These are phyloP conservation scores for Heliconius cydno DNA, from an alignment of 2,888 invertebrate species.

Conservation along the genomic window DNA sequence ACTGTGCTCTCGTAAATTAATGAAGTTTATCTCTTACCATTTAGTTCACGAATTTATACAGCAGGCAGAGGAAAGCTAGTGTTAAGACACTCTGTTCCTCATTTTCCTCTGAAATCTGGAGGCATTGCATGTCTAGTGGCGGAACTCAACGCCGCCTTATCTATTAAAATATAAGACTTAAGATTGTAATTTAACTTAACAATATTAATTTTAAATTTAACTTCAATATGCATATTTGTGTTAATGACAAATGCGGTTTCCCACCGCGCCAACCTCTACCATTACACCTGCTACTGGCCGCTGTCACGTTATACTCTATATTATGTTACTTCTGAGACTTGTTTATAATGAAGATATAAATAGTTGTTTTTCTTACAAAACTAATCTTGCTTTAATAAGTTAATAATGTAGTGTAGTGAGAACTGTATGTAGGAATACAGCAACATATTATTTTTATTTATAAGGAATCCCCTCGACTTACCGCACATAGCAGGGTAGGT, in stretches of 20 bases:
- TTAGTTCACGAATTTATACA: too few species aligned
- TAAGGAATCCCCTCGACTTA: not conserved
- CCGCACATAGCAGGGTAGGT: too few species aligned
- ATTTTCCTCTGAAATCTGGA: too few species aligned
- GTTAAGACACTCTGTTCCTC: too few species aligned
- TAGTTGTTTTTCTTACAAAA: not conserved
- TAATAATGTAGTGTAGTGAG: not conserved
- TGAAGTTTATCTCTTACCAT: too few species aligned
- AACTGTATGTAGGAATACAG: not conserved
- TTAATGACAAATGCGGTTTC: constrained; percentile 24
- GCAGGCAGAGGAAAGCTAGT: too few species aligned
- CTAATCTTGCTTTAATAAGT: not conserved
- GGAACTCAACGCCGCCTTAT: not conserved
- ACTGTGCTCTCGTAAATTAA: not conserved
- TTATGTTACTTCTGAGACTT: constrained; percentile 20
- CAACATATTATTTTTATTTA: not conserved
- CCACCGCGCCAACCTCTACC: constrained; percentile 12
- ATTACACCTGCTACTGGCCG: constrained; percentile 19
- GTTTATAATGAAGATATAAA: constrained; percentile 5
- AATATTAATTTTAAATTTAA: not conserved
- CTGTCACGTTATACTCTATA: constrained; percentile 14
- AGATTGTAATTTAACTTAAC: not conserved
- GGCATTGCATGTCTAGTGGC: too few species aligned
- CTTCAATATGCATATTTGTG: constrained; percentile 5
- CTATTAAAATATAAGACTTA: not conserved